Percentiles rank a stretch among this genome's conserved stretches.
These are phyloP conservation scores for Nomada hirtipes DNA, from an alignment of 2,888 invertebrate species.

Conservation along the genomic window DNA sequence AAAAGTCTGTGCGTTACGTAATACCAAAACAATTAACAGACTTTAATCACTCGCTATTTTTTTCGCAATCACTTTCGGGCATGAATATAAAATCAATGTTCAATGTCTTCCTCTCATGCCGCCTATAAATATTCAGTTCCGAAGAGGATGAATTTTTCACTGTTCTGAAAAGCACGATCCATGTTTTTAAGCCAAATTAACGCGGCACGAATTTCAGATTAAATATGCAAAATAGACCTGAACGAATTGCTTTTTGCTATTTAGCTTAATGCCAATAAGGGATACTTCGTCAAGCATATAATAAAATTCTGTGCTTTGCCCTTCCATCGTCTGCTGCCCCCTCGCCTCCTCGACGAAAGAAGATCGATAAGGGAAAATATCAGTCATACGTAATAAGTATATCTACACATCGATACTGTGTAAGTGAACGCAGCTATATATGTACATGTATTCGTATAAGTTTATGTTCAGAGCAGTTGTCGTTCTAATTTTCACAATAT, in stretches of 20 bases:
- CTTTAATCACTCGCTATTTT: constrained; percentile 26
- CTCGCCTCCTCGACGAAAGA: constrained; percentile 13
- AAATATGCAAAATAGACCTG: background rate
- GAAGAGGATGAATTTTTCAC: constrained; percentile 12
- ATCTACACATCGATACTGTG: background rate
- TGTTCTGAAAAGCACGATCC: background rate
- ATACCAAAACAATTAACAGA: constrained; percentile 13
- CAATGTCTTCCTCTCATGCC: constrained; percentile 25
- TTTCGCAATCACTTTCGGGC: constrained; percentile 16
- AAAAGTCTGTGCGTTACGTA: constrained; percentile 2
- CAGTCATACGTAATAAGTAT: constrained; percentile 13
- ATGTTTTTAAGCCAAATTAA: background rate
- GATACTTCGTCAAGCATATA: constrained; percentile 8
- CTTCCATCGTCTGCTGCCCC: constrained; percentile 3
- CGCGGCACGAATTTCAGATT: constrained; percentile 2
- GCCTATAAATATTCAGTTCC: constrained; percentile 36
- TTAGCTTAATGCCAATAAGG: constrained; percentile 19
- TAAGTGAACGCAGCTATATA: background rate
- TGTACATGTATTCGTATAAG: background rate
- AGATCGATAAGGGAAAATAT: constrained; percentile 56
- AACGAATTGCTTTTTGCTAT: constrained; percentile 8
- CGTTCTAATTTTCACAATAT: constrained; percentile 46
- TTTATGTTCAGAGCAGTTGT: constrained; percentile 29
- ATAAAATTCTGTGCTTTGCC: constrained; percentile 24
- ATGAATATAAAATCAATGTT: constrained; percentile 32